Conservation (phyloP, 1,140 invertebrate genomes). For the Vanessa atalanta region DNA sequence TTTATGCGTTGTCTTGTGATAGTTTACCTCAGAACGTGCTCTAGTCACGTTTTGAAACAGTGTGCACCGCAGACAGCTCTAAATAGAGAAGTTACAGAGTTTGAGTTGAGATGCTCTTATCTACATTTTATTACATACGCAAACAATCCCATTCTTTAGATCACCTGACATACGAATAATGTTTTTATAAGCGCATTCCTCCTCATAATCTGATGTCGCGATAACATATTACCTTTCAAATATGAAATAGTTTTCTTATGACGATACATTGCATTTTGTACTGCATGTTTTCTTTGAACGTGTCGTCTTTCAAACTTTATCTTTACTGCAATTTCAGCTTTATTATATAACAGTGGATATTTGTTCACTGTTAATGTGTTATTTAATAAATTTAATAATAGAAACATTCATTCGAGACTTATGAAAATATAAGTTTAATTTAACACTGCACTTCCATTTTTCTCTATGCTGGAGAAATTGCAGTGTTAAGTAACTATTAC, state of each 20-base stretch:
- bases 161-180: slow-evolving; percentile 74
- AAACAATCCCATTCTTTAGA: slow-evolving; percentile 64
- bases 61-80: slow-evolving; percentile 30
- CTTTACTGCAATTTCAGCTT: slow-evolving; percentile 5
- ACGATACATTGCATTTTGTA: slow-evolving; percentile 44
- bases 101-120: slow-evolving; percentile 52
- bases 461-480: neutral
- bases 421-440: neutral
- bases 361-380: neutral
- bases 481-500: slow-evolving; percentile 8
- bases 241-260: slow-evolving; percentile 62
- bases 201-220: slow-evolving; percentile 66
- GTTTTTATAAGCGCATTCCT: slow-evolving; percentile 72
- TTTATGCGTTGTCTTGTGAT: slow-evolving; percentile 51
- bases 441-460: neutral
- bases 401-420: neutral
- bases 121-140: slow-evolving; percentile 51
- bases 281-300: slow-evolving; percentile 16
- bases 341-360: neutral
- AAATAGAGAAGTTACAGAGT: slow-evolving; percentile 45
- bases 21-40: slow-evolving; percentile 61
- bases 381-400: too few relatives aligned
- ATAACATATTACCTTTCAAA: slow-evolving; percentile 56
- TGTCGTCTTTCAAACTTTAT: slow-evolving; percentile 16
- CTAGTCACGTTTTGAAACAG: slow-evolving; percentile 56